A percentile compares a stretch with the other conserved stretches of the same genome.
phyloP scores from a whole-genome alignment of 2,113 vertebrate genomes.

The Lagopus muta region DNA sequence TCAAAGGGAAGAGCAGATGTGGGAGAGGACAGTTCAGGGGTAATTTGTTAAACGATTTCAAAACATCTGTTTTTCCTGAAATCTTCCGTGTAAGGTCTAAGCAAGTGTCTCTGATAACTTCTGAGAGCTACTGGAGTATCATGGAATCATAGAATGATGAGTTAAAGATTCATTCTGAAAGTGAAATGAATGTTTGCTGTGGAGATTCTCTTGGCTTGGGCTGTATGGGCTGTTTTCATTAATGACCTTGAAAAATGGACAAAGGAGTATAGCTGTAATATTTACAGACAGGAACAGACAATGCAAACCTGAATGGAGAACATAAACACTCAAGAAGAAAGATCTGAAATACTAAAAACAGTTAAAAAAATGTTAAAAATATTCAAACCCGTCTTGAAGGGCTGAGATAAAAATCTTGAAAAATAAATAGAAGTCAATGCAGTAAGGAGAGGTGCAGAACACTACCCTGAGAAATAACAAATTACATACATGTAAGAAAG shows the following conservation, averaged over 20 bases:
- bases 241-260: background rate
- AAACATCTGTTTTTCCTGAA: background rate
- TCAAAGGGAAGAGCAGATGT: background rate
- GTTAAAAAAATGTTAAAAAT: background rate
- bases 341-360: slow-evolving; percentile 2
- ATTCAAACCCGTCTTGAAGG: background rate
- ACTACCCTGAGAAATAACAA: slow-evolving; percentile 53
- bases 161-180: background rate
- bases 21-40: background rate
- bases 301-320: background rate
- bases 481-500: slow-evolving; percentile 42
- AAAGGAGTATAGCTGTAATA: background rate
- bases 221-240: background rate
- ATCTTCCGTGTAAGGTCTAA: fast-evolving
- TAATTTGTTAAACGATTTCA: background rate
- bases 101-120: background rate
- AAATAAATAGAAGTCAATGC: background rate
- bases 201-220: background rate
- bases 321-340: background rate
- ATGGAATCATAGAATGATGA: background rate
- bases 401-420: background rate
- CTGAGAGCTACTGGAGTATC: background rate
- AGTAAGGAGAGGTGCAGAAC: background rate
- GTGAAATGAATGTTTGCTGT: background rate
- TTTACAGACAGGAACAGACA: background rate